A percentile compares a stretch with the other conserved stretches of the same genome.
These are phyloP conservation scores for Cephus rjabovi DNA, from an alignment of 2,888 invertebrate species.

Conservation along the genomic window DNA sequence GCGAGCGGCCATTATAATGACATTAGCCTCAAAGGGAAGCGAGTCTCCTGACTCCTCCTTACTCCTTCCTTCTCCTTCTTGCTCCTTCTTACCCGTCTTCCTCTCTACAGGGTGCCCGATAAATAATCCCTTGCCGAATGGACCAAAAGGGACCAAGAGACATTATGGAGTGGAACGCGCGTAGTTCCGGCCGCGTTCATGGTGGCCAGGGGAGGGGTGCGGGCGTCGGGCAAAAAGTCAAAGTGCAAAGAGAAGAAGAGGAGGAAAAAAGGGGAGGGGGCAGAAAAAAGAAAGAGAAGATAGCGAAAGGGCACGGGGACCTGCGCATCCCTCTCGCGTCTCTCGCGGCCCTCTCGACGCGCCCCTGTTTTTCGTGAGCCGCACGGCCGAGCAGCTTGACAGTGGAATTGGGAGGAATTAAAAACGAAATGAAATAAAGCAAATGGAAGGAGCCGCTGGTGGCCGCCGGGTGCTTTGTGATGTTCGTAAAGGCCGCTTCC, in stretches of 20 bases:
- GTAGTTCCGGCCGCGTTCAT: too few species aligned
- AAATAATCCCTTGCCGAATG: background rate
- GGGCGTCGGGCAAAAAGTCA: background rate
- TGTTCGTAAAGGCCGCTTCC: conserved; percentile 42
- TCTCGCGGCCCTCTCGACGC: conserved; percentile 30
- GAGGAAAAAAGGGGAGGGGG: background rate
- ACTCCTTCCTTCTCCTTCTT: background rate
- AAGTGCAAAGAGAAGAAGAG: background rate
- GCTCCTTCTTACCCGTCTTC: background rate
- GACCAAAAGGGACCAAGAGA: too few species aligned
- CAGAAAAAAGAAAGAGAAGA: background rate
- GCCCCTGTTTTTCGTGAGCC: conserved; percentile 5
- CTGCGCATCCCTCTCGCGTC: conserved; percentile 35
- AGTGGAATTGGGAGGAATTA: conserved; percentile 54
- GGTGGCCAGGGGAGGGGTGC: background rate
- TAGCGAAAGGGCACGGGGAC: conserved; percentile 9
- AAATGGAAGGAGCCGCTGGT: conserved; percentile 34
- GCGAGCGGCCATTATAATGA: conserved; percentile 47
- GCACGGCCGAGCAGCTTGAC: conserved; percentile 31
- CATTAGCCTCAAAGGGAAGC: conserved; percentile 35
- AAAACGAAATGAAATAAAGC: conserved; percentile 55
- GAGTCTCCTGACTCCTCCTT: background rate
- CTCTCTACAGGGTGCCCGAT: conserved; percentile 26
- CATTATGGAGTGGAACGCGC: background rate
- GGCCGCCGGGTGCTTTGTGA: conserved; percentile 49